Evolutionary conservation across 92 coral and sea anemone species (phyloP), one percentile per base, ranked within the genome.

Genomic region (Blastomussa wellsi): DNA sequence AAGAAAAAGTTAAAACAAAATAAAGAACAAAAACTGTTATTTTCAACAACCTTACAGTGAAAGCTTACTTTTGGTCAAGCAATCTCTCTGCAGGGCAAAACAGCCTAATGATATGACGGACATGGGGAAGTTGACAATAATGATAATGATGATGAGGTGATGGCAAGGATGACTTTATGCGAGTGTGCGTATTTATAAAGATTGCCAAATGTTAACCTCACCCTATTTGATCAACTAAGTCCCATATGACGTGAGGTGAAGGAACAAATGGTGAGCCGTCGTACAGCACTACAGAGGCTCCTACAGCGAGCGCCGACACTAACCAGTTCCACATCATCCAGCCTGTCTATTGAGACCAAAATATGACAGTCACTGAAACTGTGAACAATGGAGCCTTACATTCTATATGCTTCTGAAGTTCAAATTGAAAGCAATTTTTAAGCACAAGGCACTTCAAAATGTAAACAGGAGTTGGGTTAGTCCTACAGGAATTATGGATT

Each of bases 321-420:
- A 96, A 52, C 99, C 99, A 96, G 93, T 96, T 96, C 99, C 99
- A 96, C 99, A 96, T 96, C 99, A 96, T 96, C 99, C 99, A 96
- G 11, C 99, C 99, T 79, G 99, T 96, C 99, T 96, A 83, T 44
- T 33, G 64, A 77, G 51, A 60, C 12, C 81, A 81, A 32, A 22
- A 41, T 0, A 26, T 5, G 0, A 24, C 29, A 57, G 22, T 57
- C 62, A 24, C 29, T 57, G 33, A 62, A 13, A 26, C 20, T 51
- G 22, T 13, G 1, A 51, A 1, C 68, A 62, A 29, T 5, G 24
- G 62, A 22, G 65, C 7, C 7, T 6, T 22, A 24, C n/a, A 0
- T 3, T 55, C 26, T 24, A 7, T 55, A 55, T 55, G 5, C 6
- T 0, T 3, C 5, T 55, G 8, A 55, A 22, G 4, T 55, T 20